Evolutionary conservation across 2,888 invertebrate species (phyloP), one percentile per base, ranked within the genome.

Genomic region (Drosophila nigritarsus): DNA sequence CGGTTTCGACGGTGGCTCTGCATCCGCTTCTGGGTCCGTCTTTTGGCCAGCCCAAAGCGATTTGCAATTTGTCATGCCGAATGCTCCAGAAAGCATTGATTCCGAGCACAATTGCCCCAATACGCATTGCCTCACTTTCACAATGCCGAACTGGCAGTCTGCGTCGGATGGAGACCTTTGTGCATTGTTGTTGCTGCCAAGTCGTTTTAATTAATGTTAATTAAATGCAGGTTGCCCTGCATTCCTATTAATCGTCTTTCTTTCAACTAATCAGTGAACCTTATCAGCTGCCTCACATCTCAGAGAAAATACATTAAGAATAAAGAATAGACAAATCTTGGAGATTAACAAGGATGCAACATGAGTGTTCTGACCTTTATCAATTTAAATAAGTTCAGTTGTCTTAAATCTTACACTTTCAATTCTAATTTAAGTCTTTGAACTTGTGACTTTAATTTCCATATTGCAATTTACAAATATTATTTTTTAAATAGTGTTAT

Each of bases 131-230:
- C 50, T 56, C 54, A 76, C 77, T 80, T 83, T 80, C 80, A 80
- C 80, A 80, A 72, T 34, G 42, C 18, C 29, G 4, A 55, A 18
- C 15, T 50, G 8, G 18, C 18, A 30, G 15, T 3, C 27, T 51
- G 29, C 1, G 3, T 29, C 49, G 9, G 5, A 6, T 27, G 36
- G 24, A 24, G 54, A 36, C 24, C 11, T 27, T 24, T 36, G 32
- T 53, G 58, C 58, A 48, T 68, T 53, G 58, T 66, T 40, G 64
- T 63, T 30, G 24, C 34, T 7, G 42, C 32, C 36, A 60, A 55
- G 71, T 80, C 54, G 65, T 53, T 65, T 77, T 74, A 80, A 85
- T 82, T 82, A 83, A 85, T 85, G 83, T 76, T 87, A 87, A 87
- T 85, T 85, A 87, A 82, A 80, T 83, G 75, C 73, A 82, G 83